Evolutionary conservation across 2,113 vertebrate species (phyloP).

Genomic region (Psephotus haematonotus): DNA sequence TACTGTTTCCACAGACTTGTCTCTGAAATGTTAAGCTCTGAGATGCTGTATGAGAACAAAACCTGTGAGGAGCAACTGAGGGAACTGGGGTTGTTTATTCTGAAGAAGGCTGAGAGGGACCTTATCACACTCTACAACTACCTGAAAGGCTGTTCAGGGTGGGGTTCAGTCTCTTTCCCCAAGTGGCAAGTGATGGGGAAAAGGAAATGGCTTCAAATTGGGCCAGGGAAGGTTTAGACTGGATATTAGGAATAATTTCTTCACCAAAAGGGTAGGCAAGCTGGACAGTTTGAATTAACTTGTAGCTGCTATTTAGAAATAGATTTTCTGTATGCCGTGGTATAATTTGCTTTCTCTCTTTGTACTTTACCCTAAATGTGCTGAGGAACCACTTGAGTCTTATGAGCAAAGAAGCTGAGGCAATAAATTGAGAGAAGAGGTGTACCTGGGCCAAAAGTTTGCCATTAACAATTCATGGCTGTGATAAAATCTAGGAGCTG

Average conservation of each 20-base stretch:
- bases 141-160: accelerated
- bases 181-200: not conserved
- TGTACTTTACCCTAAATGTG: not conserved
- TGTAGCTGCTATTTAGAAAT: not conserved
- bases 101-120: not conserved
- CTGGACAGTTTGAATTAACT: not conserved
- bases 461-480: not conserved
- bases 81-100: not conserved
- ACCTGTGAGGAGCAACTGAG: not conserved
- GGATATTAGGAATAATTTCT: not conserved
- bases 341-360: not conserved
- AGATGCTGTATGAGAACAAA: not conserved
- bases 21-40: not conserved
- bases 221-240: not conserved
- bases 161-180: not conserved
- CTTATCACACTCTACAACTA: not conserved
- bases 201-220: not conserved
- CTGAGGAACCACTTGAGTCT: not conserved
- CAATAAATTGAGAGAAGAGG: not conserved
- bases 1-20: not conserved
- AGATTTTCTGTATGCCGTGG: not conserved
- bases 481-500: not conserved
- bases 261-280: not conserved
- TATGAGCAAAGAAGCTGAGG: not conserved
- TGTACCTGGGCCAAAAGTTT: not conserved